Conservation (phyloP, 1,140 invertebrate genomes). For the Eueides isabella region DNA sequence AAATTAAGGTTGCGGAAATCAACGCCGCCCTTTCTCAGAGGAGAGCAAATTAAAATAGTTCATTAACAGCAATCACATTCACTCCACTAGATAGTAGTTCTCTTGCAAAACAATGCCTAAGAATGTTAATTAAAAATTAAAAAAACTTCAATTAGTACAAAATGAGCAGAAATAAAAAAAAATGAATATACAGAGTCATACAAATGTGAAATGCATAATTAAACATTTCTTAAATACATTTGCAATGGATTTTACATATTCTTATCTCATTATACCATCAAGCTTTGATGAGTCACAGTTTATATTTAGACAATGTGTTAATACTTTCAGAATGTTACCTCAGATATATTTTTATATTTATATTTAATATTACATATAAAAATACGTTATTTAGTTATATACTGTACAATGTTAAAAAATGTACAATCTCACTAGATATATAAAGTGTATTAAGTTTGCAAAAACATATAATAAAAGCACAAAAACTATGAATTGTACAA, state of each 20-base stretch:
- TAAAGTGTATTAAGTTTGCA: too few relatives aligned
- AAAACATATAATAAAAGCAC: too few relatives aligned
- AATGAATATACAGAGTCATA: not conserved
- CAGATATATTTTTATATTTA: not conserved
- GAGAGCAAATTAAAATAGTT: too few relatives aligned
- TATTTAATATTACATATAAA: too few relatives aligned
- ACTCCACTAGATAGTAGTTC: too few relatives aligned
- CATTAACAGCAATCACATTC: too few relatives aligned
- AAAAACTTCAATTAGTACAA: not conserved
- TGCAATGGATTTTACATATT: not conserved
- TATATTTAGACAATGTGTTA: not conserved
- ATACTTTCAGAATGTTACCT: not conserved
- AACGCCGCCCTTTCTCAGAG: too few relatives aligned
- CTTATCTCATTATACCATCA: slow-evolving; percentile 1
- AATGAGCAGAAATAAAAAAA: not conserved
- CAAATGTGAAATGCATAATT: not conserved
- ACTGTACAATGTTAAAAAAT: too few relatives aligned
- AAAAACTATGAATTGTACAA: too few relatives aligned
- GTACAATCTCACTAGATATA: too few relatives aligned
- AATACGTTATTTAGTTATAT: too few relatives aligned
- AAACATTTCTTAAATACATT: not conserved
- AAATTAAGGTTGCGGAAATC: too few relatives aligned
- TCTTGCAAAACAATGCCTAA: not conserved
- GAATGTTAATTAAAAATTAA: not conserved
- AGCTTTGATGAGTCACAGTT: not conserved